Percentiles rank a stretch among this genome's conserved stretches.
phyloP scores from a whole-genome alignment of 2,888 invertebrate genomes.

The Biston betularia region DNA sequence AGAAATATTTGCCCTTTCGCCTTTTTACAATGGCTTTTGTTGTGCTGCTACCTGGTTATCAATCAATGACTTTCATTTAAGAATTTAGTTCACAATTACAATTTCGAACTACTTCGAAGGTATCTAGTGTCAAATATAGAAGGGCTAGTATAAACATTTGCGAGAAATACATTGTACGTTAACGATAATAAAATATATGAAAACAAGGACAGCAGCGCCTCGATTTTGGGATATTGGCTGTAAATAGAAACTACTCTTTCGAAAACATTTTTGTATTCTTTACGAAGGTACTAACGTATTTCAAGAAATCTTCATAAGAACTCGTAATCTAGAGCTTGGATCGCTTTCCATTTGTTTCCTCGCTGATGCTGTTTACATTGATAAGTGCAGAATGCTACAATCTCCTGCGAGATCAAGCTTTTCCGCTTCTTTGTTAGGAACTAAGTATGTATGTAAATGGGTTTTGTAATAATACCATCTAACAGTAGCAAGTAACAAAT shows the following conservation, averaged over 20 bases:
- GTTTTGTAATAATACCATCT: too few species aligned
- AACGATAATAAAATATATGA: too few species aligned
- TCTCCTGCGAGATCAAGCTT: slow-evolving; percentile 46
- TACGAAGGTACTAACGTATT: too few species aligned
- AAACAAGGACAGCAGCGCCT: too few species aligned
- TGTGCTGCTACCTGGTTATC: slow-evolving; percentile 20
- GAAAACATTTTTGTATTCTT: too few species aligned
- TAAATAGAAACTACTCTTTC: too few species aligned
- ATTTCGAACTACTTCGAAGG: too few species aligned
- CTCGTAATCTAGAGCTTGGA: neutral
- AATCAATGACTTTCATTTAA: slow-evolving; percentile 7
- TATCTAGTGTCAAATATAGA: too few species aligned
- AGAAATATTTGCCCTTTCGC: slow-evolving; percentile 66
- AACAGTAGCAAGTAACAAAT: neutral
- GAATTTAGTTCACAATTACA: neutral
- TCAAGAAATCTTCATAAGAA: too few species aligned
- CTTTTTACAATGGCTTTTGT: slow-evolving; percentile 36
- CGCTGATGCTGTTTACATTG: slow-evolving; percentile 19
- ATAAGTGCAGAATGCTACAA: slow-evolving; percentile 31
- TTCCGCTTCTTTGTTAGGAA: slow-evolving; percentile 39
- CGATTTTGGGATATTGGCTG: too few species aligned
- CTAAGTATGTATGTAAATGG: neutral
- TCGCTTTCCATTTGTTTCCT: slow-evolving; percentile 6
- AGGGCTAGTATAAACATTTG: too few species aligned
- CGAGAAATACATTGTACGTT: too few species aligned